Base-by-base conservation (phyloP, 2,797 vertebrate species). In the Dipus sagitta region DNA sequence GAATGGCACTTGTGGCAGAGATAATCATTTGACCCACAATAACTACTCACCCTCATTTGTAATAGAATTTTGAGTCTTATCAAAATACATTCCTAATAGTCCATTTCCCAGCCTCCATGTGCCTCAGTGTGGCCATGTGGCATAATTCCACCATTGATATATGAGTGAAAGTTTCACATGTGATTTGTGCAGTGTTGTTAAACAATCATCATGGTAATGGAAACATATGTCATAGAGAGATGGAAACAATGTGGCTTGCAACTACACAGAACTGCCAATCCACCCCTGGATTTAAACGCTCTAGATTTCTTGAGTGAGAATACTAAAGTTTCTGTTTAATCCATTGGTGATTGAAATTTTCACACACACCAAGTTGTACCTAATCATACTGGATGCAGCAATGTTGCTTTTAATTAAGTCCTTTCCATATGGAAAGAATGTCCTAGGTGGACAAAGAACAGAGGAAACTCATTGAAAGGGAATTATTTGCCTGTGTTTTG, bases 281-380 rank as follows among this genome's bases (percentile, higher is more conserved):
- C 17, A 47, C 30, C 3, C 65, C 38, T 90, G 65, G 21, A 80
- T 90, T 75, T 42, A 85, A 74, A 92, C 47, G 2, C 26, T 90
- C 32, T 68, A 92, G 47, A 86, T 92, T 82, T 82, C 54, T 80
- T 42, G 62, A 54, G 23, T 52, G 52, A 90, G 30, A 38, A 6
- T 38, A 86, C 72, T 92, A 86, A 71, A 52, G 47, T 87, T 84
- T 78, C 70, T 91, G 20, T 75, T 92, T 92, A 92, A 93, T 38
- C 17, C 34, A 86, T 60, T 94, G 65, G 74, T 88, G 52, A 92
- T 94, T 94, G 68, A 62, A 47, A 32, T 21, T 90, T 83, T 62
- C 52, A 83, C 64, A 85, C 74, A 86, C 30, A 74, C 64, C 72
- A 38, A 96, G 47, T 10, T 94, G 4, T 88, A 90, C 30, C 24